Evolutionary conservation across 2,888 invertebrate genomes (phyloP), one percentile per base, ranked within the genome.

Genomic region (Apoderus coryli): DNA sequence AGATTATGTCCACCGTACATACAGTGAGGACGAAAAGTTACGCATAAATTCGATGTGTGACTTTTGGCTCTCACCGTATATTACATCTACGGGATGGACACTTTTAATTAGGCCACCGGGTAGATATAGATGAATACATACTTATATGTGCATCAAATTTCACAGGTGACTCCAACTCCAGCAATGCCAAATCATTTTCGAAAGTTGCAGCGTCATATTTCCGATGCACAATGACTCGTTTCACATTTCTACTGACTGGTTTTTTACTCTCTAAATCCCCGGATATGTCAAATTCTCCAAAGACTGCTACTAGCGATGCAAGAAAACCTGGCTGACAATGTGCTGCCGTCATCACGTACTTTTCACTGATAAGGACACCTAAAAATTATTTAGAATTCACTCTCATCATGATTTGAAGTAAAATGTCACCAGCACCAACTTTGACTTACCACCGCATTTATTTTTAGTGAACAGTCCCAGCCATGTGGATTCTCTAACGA

Each of bases 301-400:
- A 78, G 3, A 90, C 86, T 1, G 88, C 88, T 7, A 90, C 81
- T 36, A 90, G 59, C 0, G 86, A 85, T 0, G 89, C 89, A 33
- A 90, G 63, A 61, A 90, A 89, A 22, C 89, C 88, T 24, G 90
- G 89, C 54, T 90, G 89, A 60, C 90, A 92, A 67, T 92, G 90
- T 0, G 90, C 90, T 0, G 90, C 90, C 0, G 90, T 90, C 35
- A 89, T 76, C 3, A 90, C 88, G 50, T 76, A 89, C 54, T 73
- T 72, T 45, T 69, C 77, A 16, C 84, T 81, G 46, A 90, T 85
- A n/a, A 92, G 68, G 0, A 92, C 90, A 2, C 90, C 38, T 38
- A 25, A 10, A 33, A 24, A n/a, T n/a, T n/a, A n/a, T n/a, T n/a
- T n/a, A n/a, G n/a, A n/a, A n/a, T n/a, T n/a, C n/a, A n/a, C n/a